Conservation (phyloP, 2,888 invertebrate genomes). For the Cosmia trapezina region DNA sequence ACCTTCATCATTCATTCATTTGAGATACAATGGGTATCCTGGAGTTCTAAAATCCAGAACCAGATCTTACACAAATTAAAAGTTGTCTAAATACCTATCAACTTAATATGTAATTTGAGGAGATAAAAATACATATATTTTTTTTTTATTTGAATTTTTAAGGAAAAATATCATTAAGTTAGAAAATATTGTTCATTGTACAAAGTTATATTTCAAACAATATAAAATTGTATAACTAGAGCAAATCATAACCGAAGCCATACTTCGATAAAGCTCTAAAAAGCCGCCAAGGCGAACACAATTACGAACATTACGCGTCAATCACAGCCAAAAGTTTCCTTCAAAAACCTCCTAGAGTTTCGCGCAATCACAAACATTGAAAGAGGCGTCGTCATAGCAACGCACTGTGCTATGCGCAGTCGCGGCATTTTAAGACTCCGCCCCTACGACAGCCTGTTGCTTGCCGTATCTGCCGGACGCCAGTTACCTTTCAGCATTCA, state of each 20-base stretch:
- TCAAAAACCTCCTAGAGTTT: constrained; percentile 72
- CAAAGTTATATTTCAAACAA: constrained; percentile 21
- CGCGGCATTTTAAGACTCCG: constrained; percentile 80
- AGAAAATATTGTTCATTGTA: neutral
- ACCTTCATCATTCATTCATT: neutral
- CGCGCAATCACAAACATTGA: constrained; percentile 84
- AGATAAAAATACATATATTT: too few species aligned
- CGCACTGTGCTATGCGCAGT: constrained; percentile 81
- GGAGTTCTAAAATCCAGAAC: too few species aligned
- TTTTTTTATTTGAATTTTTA: neutral
- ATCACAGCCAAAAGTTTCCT: constrained; percentile 79
- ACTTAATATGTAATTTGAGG: too few species aligned
- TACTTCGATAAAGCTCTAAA: constrained; percentile 64
- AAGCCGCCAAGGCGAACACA: constrained; percentile 64
- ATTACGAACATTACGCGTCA: constrained; percentile 79
- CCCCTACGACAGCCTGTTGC: constrained; percentile 88
- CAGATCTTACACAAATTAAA: too few species aligned
- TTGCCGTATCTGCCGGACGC: constrained; percentile 79
- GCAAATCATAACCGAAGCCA: constrained; percentile 56
- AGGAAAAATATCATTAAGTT: neutral
- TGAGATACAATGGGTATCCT: too few species aligned
- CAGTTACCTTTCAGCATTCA: constrained; percentile 78
- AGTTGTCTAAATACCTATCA: too few species aligned
- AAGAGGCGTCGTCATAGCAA: constrained; percentile 88
- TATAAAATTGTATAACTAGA: constrained; percentile 28